Evolutionary conservation across 1,140 invertebrate species (phyloP).

Genomic region (Glomeris maerens): DNA sequence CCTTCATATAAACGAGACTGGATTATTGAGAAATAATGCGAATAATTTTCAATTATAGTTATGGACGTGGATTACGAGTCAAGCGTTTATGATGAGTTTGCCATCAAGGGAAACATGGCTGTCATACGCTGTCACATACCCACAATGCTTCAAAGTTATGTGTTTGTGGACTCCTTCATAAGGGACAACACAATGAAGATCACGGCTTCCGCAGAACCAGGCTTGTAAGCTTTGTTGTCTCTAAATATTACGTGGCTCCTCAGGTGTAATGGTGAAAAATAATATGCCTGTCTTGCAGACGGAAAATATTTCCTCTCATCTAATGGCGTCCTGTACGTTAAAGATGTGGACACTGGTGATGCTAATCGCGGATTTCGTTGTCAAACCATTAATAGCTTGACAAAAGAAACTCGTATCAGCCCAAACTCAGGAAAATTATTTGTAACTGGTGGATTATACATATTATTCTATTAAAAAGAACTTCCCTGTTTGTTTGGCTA

Average conservation of each 20-base stretch:
- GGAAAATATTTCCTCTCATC: background rate
- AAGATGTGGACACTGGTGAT: conserved; percentile 1
- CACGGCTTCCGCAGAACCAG: background rate
- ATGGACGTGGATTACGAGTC: conserved; percentile 2
- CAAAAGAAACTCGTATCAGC: background rate
- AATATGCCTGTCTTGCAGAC: too few relatives aligned
- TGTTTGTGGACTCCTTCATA: conserved; percentile 66
- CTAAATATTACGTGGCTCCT: too few relatives aligned
- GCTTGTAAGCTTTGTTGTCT: conserved; percentile 18
- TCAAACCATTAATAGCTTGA: background rate
- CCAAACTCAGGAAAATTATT: background rate
- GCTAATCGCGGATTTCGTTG: background rate
- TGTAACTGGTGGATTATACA: background rate
- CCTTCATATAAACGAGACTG: background rate
- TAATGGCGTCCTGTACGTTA: background rate
- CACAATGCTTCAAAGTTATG: conserved; percentile 61
- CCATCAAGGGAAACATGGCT: conserved; percentile 60
- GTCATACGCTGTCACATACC: conserved; percentile 65
- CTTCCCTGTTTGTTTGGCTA: too few relatives aligned
- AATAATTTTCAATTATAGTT: too few relatives aligned
- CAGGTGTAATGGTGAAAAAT: too few relatives aligned
- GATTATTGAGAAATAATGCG: background rate
- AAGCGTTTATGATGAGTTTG: conserved; percentile 51
- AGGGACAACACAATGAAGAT: conserved; percentile 60
- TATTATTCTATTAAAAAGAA: background rate